Percentiles rank a stretch among this genome's conserved stretches.
These are phyloP conservation scores for Mesodorylaimus sp. DNA, from an alignment of 2,888 invertebrate genomes.

Conservation along the genomic window DNA sequence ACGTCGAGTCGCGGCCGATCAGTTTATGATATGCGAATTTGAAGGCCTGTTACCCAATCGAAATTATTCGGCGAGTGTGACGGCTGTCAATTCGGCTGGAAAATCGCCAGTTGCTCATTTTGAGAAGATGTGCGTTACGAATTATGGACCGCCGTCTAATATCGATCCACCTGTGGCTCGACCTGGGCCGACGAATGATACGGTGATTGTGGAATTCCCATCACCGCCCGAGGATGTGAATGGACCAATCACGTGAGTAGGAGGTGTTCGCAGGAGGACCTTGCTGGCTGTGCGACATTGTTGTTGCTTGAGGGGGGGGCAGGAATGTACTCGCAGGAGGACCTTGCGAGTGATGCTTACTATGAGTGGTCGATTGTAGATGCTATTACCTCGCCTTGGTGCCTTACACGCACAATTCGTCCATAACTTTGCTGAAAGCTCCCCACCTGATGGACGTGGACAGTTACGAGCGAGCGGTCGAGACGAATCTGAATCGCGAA, in stretches of 20 bases:
- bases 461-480: slow-evolving; percentile 10
- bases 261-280: neutral
- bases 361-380: slow-evolving; percentile 14
- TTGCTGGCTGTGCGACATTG: neutral
- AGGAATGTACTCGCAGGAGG: neutral
- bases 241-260: slow-evolving; percentile 1
- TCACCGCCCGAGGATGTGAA: neutral
- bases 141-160: neutral
- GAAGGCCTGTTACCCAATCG: slow-evolving; percentile 3
- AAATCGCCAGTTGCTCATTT: neutral
- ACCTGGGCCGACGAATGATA: too few relatives aligned
- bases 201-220: neutral
- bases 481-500: neutral
- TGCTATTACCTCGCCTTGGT: slow-evolving; percentile 28
- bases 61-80: neutral
- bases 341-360: neutral
- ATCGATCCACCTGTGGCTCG: too few relatives aligned
- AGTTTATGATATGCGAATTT: slow-evolving; percentile 1
- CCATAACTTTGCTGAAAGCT: slow-evolving; percentile 18
- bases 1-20: neutral
- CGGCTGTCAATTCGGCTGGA: neutral
- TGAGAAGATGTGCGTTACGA: neutral
- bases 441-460: slow-evolving; percentile 23
- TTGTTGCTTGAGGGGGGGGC: neutral
- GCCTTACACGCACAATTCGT: slow-evolving; percentile 22